A percentile compares a stretch with the other conserved stretches of the same genome.
These are phyloP conservation scores for Anableps anableps DNA, from an alignment of 2,797 vertebrate genomes.

Conservation along the genomic window DNA sequence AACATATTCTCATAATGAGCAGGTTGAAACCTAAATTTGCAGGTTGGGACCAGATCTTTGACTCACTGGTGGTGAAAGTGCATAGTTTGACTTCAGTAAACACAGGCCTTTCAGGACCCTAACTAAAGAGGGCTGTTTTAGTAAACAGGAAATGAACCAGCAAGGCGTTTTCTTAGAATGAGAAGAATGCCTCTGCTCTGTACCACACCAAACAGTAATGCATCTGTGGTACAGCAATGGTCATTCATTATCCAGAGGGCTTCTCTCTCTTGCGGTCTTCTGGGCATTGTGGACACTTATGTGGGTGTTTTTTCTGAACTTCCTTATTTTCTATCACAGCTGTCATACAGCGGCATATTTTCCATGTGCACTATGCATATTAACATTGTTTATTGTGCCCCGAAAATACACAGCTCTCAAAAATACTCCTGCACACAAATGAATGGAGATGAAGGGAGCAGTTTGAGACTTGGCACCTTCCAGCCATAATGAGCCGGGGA, in stretches of 20 bases:
- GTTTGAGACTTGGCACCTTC: conserved; percentile 4
- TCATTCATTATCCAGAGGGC: conserved; percentile 72
- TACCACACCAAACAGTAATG: conserved; percentile 77
- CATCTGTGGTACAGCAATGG: conserved; percentile 68
- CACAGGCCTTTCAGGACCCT: conserved; percentile 78
- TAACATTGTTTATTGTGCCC: conserved; percentile 18
- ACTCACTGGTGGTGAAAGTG: conserved; percentile 77
- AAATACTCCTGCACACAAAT: conserved; percentile 3
- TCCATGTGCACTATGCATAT: conserved; percentile 17
- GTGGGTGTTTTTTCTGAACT: conserved; percentile 52
- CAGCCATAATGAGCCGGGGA: conserved; percentile 36
- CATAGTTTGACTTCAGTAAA: conserved; percentile 81
- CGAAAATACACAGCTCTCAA: not conserved
- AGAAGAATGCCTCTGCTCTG: conserved; percentile 79
- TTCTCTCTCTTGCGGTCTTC: conserved; percentile 40
- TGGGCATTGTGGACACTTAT: conserved; percentile 56
- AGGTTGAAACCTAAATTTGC: conserved; percentile 82
- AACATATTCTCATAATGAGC: conserved; percentile 82
- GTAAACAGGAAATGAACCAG: conserved; percentile 89
- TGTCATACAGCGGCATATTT: conserved; percentile 10
- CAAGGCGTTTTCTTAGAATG: conserved; percentile 82
- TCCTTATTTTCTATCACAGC: conserved; percentile 43
- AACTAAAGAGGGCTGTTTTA: conserved; percentile 72
- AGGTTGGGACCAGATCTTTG: conserved; percentile 81
- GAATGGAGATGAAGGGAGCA: not conserved